Conservation (phyloP, 2,113 vertebrate species). For the Oreochromis aureus region DNA sequence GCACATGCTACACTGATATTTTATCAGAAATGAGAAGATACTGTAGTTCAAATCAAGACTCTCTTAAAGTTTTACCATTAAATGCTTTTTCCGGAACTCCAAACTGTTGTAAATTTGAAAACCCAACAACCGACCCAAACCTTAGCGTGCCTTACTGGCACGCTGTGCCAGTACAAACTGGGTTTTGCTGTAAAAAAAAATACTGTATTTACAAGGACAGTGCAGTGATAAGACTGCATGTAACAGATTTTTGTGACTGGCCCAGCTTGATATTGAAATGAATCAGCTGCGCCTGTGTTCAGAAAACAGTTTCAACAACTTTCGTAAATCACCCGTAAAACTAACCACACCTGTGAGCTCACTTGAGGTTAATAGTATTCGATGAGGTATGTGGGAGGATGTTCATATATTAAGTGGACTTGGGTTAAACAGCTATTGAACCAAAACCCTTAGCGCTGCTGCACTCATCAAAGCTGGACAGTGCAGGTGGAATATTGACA, state of each 20-base stretch:
- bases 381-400: background rate
- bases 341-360: fast-evolving
- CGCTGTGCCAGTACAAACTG: background rate
- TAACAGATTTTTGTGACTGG: background rate
- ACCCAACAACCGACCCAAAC: background rate
- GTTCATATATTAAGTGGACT: background rate
- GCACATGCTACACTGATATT: background rate
- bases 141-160: background rate
- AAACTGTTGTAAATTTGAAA: background rate
- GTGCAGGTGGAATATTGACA: background rate
- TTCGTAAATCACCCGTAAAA: background rate
- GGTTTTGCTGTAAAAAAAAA: background rate
- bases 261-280: background rate
- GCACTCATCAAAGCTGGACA: background rate
- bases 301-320: background rate
- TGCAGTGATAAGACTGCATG: fast-evolving
- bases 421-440: background rate
- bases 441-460: background rate
- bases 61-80: background rate
- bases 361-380: background rate
- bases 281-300: background rate
- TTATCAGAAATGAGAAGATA: background rate
- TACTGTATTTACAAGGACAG: fast-evolving
- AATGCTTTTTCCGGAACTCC: background rate
- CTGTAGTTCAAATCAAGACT: background rate